Conservation (phyloP, 2,797 vertebrate species). For the Danio jaintianensis region DNA sequence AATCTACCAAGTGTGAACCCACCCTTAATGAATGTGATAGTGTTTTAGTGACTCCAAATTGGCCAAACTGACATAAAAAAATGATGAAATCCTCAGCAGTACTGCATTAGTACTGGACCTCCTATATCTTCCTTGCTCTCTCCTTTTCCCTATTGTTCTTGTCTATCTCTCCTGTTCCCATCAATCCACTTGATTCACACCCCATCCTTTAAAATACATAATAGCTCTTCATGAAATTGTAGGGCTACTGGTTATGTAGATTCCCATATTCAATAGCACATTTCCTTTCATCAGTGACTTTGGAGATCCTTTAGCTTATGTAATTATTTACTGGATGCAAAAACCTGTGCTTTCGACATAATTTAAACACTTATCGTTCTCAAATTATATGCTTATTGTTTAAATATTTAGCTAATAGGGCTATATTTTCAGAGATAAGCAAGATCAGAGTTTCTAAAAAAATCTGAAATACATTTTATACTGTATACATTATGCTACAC, state of each 20-base stretch:
- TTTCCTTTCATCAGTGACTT: background rate
- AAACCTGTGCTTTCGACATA: background rate
- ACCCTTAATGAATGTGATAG: background rate
- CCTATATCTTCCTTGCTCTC: constrained; percentile 37
- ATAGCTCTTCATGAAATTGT: background rate
- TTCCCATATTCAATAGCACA: constrained; percentile 12
- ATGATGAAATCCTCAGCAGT: constrained; percentile 57
- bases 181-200: background rate
- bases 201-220: background rate
- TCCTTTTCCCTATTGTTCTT: background rate
- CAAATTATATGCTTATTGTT: background rate
- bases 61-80: constrained; percentile 42
- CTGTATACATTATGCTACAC: too few relatives aligned
- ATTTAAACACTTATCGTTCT: background rate
- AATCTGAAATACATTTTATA: too few relatives aligned
- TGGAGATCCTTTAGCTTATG: background rate
- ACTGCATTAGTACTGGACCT: constrained; percentile 55
- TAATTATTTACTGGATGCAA: background rate
- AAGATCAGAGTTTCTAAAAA: background rate
- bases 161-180: background rate
- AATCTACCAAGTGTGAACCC: too few relatives aligned
- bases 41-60: background rate
- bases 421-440: background rate
- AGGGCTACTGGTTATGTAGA: background rate
- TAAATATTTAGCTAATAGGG: background rate